Percentiles rank a stretch among this genome's conserved stretches.
phyloP scores from a whole-genome alignment of 2,113 vertebrate species.

The Sula dactylatra region DNA sequence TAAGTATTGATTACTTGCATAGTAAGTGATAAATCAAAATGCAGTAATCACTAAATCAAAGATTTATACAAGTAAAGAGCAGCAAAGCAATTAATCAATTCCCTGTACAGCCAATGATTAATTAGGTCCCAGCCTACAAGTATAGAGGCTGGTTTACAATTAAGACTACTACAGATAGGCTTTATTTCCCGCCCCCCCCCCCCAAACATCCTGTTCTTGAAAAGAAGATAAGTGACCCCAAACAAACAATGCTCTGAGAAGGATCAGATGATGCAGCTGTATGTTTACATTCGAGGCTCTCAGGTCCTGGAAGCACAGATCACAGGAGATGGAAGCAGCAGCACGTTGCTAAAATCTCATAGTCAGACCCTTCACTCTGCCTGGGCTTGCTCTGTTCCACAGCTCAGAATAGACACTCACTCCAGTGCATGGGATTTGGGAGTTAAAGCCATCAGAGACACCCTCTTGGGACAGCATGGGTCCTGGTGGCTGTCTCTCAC shows the following conservation, averaged over 20 bases:
- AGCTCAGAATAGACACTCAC: background rate
- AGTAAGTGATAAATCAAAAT: conserved; percentile 84
- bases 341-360: background rate
- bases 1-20: conserved; percentile 84
- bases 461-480: background rate
- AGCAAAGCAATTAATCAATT: conserved; percentile 83
- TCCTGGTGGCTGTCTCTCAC: background rate
- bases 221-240: conserved; percentile 38
- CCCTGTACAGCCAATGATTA: conserved; percentile 81
- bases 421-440: background rate
- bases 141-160: conserved; percentile 69
- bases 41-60: conserved; percentile 88
- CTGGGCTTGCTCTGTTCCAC: background rate
- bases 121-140: conserved; percentile 81
- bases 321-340: background rate
- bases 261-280: conserved; percentile 3
- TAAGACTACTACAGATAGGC: conserved; percentile 68
- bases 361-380: background rate
- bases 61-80: conserved; percentile 88
- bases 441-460: background rate
- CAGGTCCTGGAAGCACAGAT: background rate
- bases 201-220: conserved; percentile 49
- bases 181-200: no score
- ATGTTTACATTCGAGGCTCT: conserved; percentile 25
- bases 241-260: conserved; percentile 34